These are phyloP conservation scores for Heloderma charlesbogerti DNA, from an alignment of 2,113 vertebrate genomes.

Conservation along the genomic window DNA sequence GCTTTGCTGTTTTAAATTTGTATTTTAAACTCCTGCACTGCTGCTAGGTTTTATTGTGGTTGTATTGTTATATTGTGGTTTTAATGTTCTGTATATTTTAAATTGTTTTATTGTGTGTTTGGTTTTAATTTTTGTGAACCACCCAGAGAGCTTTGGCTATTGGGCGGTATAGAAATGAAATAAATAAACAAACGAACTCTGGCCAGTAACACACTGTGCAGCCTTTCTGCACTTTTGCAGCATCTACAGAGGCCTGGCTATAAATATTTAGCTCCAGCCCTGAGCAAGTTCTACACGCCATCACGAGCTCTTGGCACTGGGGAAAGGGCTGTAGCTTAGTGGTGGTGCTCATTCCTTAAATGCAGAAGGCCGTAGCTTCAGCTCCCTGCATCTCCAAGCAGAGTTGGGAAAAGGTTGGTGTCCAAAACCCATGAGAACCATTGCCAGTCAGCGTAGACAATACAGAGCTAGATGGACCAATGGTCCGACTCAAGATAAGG, in stretches of 20 bases:
- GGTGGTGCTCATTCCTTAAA: background rate
- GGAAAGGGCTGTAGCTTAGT: background rate
- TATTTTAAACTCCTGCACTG: too few relatives aligned
- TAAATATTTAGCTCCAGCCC: background rate
- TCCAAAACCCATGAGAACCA: background rate
- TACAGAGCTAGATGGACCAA: background rate
- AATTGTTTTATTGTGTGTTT: too few relatives aligned
- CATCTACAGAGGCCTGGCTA: background rate
- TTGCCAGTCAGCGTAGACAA: background rate
- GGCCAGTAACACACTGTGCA: fast-evolving
- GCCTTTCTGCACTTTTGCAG: background rate
- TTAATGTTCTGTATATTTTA: too few relatives aligned
- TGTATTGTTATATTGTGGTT: too few relatives aligned
- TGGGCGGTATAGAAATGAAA: too few relatives aligned
- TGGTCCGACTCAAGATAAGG: background rate
- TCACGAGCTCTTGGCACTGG: too few relatives aligned
- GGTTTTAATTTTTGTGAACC: too few relatives aligned
- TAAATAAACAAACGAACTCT: too few relatives aligned
- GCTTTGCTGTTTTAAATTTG: too few relatives aligned
- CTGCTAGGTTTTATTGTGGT: too few relatives aligned
- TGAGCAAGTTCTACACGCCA: background rate
- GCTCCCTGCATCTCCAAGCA: background rate
- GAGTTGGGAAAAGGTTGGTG: background rate
- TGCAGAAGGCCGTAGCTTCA: background rate
- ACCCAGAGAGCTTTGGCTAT: too few relatives aligned